Conservation (phyloP, 2,888 invertebrate species). For the Eurytoma adleriae region DNA sequence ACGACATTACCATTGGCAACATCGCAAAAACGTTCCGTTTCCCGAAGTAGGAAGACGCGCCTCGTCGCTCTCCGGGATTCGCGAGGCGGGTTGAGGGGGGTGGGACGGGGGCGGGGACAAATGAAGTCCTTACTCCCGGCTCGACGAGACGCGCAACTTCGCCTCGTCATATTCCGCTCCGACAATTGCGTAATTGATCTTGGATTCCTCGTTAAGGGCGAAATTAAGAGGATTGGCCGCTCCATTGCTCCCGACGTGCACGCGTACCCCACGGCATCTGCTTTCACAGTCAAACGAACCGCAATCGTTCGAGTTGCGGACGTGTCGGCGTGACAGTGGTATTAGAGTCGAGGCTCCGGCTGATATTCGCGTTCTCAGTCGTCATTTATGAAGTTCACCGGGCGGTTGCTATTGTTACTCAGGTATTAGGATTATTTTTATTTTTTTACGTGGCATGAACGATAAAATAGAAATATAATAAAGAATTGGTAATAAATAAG, state of each 20-base stretch:
- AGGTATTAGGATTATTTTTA: too few species aligned
- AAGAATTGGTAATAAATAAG: too few species aligned
- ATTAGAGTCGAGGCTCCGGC: neutral
- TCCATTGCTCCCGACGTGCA: conserved; percentile 32
- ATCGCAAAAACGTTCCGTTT: too few species aligned
- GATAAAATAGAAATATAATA: too few species aligned
- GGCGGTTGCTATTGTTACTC: too few species aligned
- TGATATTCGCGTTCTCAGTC: too few species aligned
- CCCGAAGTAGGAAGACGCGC: too few species aligned
- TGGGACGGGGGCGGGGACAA: neutral
- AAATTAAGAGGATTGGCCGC: conserved; percentile 37
- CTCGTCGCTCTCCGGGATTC: too few species aligned
- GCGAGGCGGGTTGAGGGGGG: too few species aligned
- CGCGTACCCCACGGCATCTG: conserved; percentile 14
- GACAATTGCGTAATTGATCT: conserved; percentile 47
- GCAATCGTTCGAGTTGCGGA: conserved; percentile 3
- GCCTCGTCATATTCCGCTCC: conserved; percentile 33
- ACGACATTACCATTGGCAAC: too few species aligned
- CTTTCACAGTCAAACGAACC: conserved; percentile 42
- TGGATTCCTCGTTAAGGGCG: conserved; percentile 26
- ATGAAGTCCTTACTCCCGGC: neutral
- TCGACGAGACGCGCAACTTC: neutral
- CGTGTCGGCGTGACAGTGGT: neutral
- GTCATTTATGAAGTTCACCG: too few species aligned
- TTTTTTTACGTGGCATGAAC: too few species aligned